These are phyloP conservation scores for Anoplopoma fimbria DNA, from an alignment of 2,113 vertebrate genomes.

Conservation along the genomic window DNA sequence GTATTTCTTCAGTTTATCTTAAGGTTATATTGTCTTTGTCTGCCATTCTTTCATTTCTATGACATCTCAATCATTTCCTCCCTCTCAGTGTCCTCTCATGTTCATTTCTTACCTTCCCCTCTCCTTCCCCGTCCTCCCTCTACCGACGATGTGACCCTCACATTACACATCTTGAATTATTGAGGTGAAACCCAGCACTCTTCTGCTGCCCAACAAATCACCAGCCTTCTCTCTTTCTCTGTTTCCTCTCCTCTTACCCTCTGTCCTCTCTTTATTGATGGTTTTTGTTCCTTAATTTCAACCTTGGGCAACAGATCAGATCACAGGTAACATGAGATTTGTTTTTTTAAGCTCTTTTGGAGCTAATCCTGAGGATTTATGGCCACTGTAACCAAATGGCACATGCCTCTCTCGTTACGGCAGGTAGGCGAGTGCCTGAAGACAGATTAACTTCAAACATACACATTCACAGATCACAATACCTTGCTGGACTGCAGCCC, in stretches of 20 bases:
- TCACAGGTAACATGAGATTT: slow-evolving; percentile 61
- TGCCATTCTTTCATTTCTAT: slow-evolving; percentile 4
- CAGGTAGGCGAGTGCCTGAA: slow-evolving; percentile 44
- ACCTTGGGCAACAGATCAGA: slow-evolving; percentile 56
- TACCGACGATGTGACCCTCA: slow-evolving; percentile 58
- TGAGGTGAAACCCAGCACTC: slow-evolving; percentile 71
- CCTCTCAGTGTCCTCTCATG: slow-evolving; percentile 13
- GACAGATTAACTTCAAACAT: slow-evolving; percentile 32
- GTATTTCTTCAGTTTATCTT: not conserved
- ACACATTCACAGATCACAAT: slow-evolving; percentile 25
- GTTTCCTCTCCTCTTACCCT: slow-evolving; percentile 45
- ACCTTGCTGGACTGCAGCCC: slow-evolving; percentile 30
- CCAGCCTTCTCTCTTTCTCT: slow-evolving; percentile 30
- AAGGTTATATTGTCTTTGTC: not conserved
- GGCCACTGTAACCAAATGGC: slow-evolving; percentile 8
- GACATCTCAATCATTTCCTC: not conserved
- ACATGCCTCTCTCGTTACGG: slow-evolving; percentile 31
- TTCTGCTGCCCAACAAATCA: slow-evolving; percentile 61
- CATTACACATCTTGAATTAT: slow-evolving; percentile 78
- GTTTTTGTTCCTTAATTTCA: slow-evolving; percentile 49
- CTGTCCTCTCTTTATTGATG: slow-evolving; percentile 56
- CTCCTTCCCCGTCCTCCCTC: not conserved
- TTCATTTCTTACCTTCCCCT: slow-evolving; percentile 37
- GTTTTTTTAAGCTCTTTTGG: slow-evolving; percentile 13
- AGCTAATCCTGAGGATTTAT: slow-evolving; percentile 47